A percentile compares a stretch with the other conserved stretches of the same genome.
Conservation (phyloP, 2,797 vertebrate species). For the Halcyon badia region DNA sequence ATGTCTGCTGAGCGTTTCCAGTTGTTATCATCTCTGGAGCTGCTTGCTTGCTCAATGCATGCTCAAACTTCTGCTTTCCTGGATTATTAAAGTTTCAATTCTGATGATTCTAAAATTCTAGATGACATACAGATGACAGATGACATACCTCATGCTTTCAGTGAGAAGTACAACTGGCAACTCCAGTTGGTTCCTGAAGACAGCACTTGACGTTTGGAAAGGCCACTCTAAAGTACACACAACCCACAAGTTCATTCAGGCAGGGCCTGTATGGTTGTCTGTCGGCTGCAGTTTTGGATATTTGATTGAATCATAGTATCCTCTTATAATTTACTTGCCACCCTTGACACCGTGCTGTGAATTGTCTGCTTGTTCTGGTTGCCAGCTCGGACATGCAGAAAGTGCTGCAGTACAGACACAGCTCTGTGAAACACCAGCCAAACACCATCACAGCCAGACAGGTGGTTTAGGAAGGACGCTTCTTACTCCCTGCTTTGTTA, state of each 20-base stretch:
- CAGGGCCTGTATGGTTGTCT: neutral
- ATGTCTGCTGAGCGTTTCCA: neutral
- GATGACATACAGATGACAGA: neutral
- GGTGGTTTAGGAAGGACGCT: neutral
- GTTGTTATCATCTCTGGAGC: neutral
- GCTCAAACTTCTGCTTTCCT: neutral
- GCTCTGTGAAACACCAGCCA: neutral
- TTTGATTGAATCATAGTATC: neutral
- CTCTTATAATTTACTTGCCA: neutral
- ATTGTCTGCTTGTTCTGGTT: neutral
- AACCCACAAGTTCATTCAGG: neutral
- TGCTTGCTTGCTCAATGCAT: neutral
- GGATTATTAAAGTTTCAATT: neutral
- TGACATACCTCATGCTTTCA: neutral
- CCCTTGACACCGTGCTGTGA: neutral
- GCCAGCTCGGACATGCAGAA: accelerated
- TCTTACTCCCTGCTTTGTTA: neutral
- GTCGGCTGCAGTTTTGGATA: neutral
- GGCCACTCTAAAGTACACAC: neutral
- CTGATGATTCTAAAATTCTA: neutral
- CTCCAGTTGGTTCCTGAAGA: neutral
- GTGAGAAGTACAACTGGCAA: neutral
- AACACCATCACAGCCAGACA: neutral
- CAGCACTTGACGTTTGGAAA: accelerated
- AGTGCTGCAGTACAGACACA: neutral